phyloP scores from a whole-genome alignment of 2,888 invertebrate genomes.

The Entomobrya proxima region DNA sequence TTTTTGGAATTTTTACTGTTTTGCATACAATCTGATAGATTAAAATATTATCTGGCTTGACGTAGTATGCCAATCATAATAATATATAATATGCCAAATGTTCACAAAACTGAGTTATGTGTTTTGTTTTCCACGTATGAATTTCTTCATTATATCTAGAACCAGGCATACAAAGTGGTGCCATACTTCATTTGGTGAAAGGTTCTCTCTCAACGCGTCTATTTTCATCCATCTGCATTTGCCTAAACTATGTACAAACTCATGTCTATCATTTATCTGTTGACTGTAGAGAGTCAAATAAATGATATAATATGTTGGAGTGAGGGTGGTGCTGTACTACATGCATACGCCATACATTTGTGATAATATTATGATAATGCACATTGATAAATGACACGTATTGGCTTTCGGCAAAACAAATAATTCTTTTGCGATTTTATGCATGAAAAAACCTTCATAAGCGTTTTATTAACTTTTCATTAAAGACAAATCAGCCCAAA shows the following conservation, averaged over 20 bases:
- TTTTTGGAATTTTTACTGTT: background rate
- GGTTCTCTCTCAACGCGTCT: no score
- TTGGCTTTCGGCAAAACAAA: conserved; percentile 56
- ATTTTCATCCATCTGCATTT: no score
- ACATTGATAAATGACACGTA: conserved; percentile 10
- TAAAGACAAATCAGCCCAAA: no score
- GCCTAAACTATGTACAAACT: no score
- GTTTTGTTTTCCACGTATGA: background rate
- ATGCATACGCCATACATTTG: background rate
- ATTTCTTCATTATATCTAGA: background rate
- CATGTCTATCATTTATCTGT: background rate
- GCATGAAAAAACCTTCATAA: background rate
- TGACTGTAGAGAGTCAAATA: background rate
- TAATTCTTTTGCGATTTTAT: background rate
- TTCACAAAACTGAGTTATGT: background rate
- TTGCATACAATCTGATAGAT: conserved; percentile 6
- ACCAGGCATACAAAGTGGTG: no score
- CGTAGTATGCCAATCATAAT: background rate
- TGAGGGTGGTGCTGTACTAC: no score
- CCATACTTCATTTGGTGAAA: no score
- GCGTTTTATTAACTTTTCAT: no score
- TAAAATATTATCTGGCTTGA: background rate
- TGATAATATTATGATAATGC: background rate
- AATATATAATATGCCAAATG: background rate
- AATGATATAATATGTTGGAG: background rate